Conservation (phyloP, 2,797 vertebrate species). For the Atherinosoma microstoma region DNA sequence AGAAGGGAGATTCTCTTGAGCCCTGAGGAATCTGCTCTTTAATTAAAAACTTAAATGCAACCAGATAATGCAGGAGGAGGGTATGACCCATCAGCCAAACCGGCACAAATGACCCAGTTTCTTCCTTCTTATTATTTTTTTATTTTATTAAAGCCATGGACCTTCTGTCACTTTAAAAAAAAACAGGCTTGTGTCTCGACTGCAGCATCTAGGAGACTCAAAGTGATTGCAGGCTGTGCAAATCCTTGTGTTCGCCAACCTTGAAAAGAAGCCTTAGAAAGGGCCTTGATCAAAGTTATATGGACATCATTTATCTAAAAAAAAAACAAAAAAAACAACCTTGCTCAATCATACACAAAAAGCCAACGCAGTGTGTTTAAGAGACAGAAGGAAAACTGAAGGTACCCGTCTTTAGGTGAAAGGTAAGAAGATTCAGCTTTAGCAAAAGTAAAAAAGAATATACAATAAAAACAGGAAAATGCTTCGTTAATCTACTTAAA, state of each 20-base stretch:
- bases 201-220: not conserved
- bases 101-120: conserved; percentile 6
- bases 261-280: conserved; percentile 67
- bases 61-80: conserved; percentile 6
- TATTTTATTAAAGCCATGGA: not conserved
- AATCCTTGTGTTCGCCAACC: conserved; percentile 56
- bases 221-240: not conserved
- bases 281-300: conserved; percentile 39
- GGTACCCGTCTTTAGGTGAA: conserved; percentile 18
- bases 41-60: conserved; percentile 48
- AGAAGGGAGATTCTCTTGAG: conserved; percentile 33
- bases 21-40: conserved; percentile 12
- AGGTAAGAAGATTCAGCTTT: conserved; percentile 29
- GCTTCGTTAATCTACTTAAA: too few species aligned
- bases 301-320: conserved; percentile 44
- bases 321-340: conserved; percentile 38
- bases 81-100: not conserved
- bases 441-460: not conserved
- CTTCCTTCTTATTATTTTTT: not conserved
- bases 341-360: conserved; percentile 43
- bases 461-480: not conserved
- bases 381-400: not conserved
- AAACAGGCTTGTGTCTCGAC: not conserved
- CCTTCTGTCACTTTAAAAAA: conserved; percentile 18
- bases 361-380: not conserved